Base-by-base conservation (phyloP, 2,113 vertebrate species). In the Pteropus alecto region DNA sequence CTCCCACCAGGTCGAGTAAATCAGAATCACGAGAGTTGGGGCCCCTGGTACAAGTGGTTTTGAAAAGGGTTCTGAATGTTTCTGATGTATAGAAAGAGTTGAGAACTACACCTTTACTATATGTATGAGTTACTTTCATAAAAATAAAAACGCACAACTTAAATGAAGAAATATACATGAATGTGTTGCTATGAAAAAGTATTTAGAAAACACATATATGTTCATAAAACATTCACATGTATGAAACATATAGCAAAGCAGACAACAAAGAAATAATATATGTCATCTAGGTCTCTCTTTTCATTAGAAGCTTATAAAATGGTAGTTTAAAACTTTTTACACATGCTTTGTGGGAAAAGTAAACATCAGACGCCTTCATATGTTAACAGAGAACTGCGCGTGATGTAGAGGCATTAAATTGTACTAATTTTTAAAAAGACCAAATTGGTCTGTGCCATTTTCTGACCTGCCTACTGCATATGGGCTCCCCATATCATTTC, bases 271-370 rank as follows among this genome's bases (percentile, higher is more conserved):
- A 88, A 88, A 70, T n/a, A 74, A 82, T 67, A 63, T 0, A n/a
- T 48, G 18, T 82, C 35, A 30, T 46, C 16, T 15, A 60, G 74
- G 28, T 81, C 70, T 43, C 63, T 33, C n/a, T 93, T 91, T 54
- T 87, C 54, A 92, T 46, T 46, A 87, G 26, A 84, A 94, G 92
- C 33, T 63, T 84, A 3, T 33, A 92, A 92, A 88, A 61, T n/a
- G 26, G 46, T 65, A 94, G 68, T 63, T 89, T 58, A 88, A 65
- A 28, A 73, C 46, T 93, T 89, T n/a, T 89, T 41, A 85, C 9
- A 30, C 35, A 88, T 30, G 48, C 18, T 93, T 43, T 61, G 56
- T 73, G 12, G 46, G 48, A 79, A 89, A 88, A 85, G 30, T 46
- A 87, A 87, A 11, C n/a, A 88, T 26, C 12, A 63, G 30, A 84